These are phyloP conservation scores for Rhinatrema bivittatum DNA, from an alignment of 2,797 vertebrate genomes.

Conservation along the genomic window DNA sequence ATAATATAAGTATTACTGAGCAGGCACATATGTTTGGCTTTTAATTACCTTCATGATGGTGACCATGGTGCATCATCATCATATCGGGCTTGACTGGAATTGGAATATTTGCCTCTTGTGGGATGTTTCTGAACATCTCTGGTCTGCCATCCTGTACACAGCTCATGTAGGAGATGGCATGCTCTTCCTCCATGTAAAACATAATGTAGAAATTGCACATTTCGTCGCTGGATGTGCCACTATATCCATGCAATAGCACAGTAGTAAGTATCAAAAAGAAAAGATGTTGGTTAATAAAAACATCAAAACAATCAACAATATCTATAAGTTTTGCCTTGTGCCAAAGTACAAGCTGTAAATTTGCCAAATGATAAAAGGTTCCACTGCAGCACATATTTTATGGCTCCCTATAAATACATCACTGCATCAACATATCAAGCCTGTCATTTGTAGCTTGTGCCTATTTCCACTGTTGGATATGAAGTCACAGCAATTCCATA, in stretches of 20 bases:
- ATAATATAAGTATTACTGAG: no score
- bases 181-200: conserved; percentile 93
- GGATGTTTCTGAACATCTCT: conserved; percentile 75
- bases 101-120: conserved; percentile 77
- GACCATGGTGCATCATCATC: conserved; percentile 67
- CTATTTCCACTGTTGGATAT: neutral
- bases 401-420: neutral
- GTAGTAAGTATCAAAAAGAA: neutral
- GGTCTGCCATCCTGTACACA: conserved; percentile 72
- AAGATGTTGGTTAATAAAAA: no score
- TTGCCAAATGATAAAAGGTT: conserved; percentile 1
- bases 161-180: conserved; percentile 78
- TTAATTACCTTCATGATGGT: conserved; percentile 60
- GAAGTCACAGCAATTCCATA: neutral
- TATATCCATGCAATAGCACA: conserved; percentile 30
- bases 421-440: conserved; percentile 1
- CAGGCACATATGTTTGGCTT: no score
- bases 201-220: conserved; percentile 99
- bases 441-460: conserved; percentile 7
- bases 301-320: conserved; percentile 2
- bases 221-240: conserved; percentile 84
- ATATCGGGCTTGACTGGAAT: conserved; percentile 66
- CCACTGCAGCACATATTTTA: neutral
- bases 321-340: neutral
- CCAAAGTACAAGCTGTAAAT: conserved; percentile 1